phyloP scores from a whole-genome alignment of 2,113 vertebrate genomes.

The Larimichthys polyactis region DNA sequence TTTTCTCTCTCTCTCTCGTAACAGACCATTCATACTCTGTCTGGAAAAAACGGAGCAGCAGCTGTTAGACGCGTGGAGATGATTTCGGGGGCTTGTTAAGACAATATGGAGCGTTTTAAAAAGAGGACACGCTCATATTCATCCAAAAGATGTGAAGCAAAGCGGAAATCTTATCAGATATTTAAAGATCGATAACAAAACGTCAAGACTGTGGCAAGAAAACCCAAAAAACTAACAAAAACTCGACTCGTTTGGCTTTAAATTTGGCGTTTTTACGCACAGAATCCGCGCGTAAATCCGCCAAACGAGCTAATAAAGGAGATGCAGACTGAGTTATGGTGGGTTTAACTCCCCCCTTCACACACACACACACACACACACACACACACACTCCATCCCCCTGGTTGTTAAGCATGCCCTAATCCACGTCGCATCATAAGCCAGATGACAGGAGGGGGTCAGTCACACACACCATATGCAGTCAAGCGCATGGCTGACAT shows the following conservation, averaged over 20 bases:
- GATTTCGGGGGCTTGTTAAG: constrained; percentile 14
- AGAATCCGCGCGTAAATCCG: constrained; percentile 33
- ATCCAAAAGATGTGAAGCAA: accelerated
- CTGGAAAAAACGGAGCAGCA: constrained; percentile 22
- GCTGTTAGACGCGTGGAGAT: constrained; percentile 47
- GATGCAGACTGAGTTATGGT: not conserved
- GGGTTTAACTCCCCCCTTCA: not conserved
- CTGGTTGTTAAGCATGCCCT: constrained; percentile 48
- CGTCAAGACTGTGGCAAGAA: not conserved
- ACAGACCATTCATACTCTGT: constrained; percentile 60
- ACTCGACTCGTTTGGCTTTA: not conserved
- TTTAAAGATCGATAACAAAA: not conserved
- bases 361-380: constrained; percentile 19
- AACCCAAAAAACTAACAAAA: not conserved
- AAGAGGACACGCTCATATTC: not conserved
- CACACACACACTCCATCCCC: constrained; percentile 2
- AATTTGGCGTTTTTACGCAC: not conserved
- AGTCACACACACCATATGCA: constrained; percentile 48
- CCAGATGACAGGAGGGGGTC: constrained; percentile 64
- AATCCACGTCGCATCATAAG: constrained; percentile 71
- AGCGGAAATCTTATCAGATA: not conserved
- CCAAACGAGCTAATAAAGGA: not conserved
- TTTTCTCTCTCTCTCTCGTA: constrained; percentile 18
- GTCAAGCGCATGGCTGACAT: constrained; percentile 79
- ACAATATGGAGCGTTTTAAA: not conserved